Base-by-base conservation (phyloP, 2,888 invertebrate species). In the Ferrisia virgata region DNA sequence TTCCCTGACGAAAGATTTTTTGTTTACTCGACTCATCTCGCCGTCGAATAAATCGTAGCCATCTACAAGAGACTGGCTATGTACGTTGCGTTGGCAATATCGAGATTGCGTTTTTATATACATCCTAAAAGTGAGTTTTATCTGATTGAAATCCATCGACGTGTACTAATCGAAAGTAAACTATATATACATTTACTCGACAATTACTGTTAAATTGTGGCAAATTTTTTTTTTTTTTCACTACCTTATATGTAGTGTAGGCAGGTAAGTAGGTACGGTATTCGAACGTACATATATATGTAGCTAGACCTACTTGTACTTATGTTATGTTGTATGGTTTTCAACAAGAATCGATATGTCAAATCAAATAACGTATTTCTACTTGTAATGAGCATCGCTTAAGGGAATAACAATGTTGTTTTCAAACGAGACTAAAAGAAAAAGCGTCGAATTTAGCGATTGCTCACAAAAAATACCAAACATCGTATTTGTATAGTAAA, bases 341-440 rank as follows among this genome's bases (percentile, higher is more conserved):
- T 53, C 53, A 53, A 22, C 53, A 64, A 25, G 28, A 64, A 64
- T 64, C 64, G 64, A 64, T 64, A 64, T 28, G 64, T 28, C 64
- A 64, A 64, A 64, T 28, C 64, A 18, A 64, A 64, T 15, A 64
- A 64, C 64, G 64, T 64, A 28, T 53, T 22, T 53, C 28, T 64
- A 15, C 64, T 64, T 64, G 64, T 64, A 64, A 64, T 64, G 64
- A 64, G 64, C 64, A 64, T 64, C 64, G 64, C 64, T 64, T 64
- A 64, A 64, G 64, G 64, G 64, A 64, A 64, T 64, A 64, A 64
- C 64, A 31, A 64, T 64, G 4, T 28, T 64, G 28, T 13, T 64
- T 8, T 22, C 1, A 64, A 31, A 15, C 11, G 28, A 64, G 53
- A 53, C 22, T 53, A 22, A 22, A 64, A 64, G 64, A 64, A 64